phyloP scores from a whole-genome alignment of 2,888 invertebrate genomes.

The Lucinisca nassula region DNA sequence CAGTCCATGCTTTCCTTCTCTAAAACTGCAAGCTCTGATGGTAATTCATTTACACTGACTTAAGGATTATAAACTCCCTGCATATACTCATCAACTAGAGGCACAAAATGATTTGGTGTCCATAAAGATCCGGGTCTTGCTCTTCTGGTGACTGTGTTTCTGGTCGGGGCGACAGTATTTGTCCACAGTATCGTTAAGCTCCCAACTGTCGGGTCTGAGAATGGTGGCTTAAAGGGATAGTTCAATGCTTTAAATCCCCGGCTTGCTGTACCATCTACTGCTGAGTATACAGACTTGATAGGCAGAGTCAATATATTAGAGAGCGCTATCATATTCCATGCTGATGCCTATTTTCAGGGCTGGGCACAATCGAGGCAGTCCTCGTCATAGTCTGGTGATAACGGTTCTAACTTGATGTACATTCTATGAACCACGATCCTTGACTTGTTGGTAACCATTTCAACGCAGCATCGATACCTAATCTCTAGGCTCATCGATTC shows the following conservation, averaged over 20 bases:
- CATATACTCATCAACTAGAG: not conserved
- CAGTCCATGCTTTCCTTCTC: no score
- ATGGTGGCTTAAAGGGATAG: slow-evolving; percentile 1
- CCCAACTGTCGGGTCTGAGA: not conserved
- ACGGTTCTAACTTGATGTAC: no score
- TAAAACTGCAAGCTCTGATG: no score
- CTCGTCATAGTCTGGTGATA: no score
- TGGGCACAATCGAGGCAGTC: no score
- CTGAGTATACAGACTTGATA: no score
- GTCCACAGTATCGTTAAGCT: not conserved
- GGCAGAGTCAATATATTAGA: no score
- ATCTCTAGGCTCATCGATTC: not conserved
- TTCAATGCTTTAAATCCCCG: not conserved
- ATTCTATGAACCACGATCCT: no score
- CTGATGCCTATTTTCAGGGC: not conserved
- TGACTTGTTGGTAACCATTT: not conserved
- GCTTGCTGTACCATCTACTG: not conserved
- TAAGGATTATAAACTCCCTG: not conserved
- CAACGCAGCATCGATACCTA: not conserved
- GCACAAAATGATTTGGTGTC: not conserved
- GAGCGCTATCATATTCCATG: not conserved
- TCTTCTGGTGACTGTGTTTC: not conserved
- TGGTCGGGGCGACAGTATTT: not conserved
- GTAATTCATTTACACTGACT: not conserved
- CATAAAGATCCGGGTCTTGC: not conserved